Percentiles rank a stretch among this genome's conserved stretches.
phyloP scores from a whole-genome alignment of 1,140 invertebrate species.

The Akabosia matsudoensis region DNA sequence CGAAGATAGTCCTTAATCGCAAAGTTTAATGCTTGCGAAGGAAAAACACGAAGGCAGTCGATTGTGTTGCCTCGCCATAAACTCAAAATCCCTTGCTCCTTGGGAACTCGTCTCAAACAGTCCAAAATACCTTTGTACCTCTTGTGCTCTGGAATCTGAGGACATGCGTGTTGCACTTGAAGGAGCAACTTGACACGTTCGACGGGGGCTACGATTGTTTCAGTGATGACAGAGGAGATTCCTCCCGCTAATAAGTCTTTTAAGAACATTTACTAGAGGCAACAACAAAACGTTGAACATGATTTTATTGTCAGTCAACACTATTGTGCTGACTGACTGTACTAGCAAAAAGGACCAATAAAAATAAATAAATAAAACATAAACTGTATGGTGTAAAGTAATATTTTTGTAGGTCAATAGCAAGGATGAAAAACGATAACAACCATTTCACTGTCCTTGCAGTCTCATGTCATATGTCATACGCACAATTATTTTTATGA shows the following conservation, averaged over 20 bases:
- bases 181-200: conserved; percentile 90
- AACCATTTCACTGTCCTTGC: too few relatives aligned
- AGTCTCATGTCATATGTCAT: too few relatives aligned
- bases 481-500: too few relatives aligned
- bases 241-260: conserved; percentile 84
- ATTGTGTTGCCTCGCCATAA: conserved; percentile 42
- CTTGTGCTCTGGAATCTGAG: conserved; percentile 72
- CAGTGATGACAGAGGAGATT: conserved; percentile 81
- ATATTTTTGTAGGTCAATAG: too few relatives aligned
- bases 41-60: conserved; percentile 33
- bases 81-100: conserved; percentile 37
- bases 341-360: too few relatives aligned
- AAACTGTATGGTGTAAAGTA: too few relatives aligned
- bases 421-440: too few relatives aligned
- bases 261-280: too few relatives aligned
- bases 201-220: conserved; percentile 83
- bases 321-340: too few relatives aligned
- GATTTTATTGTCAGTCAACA: too few relatives aligned
- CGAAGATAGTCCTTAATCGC: conserved; percentile 34
- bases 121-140: conserved; percentile 65
- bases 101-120: conserved; percentile 21
- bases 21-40: conserved; percentile 44
- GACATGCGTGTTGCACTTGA: conserved; percentile 80
- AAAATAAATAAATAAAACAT: too few relatives aligned
- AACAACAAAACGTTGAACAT: too few relatives aligned